phyloP scores from a whole-genome alignment of 2,888 invertebrate species.

The Netelia inedita region DNA sequence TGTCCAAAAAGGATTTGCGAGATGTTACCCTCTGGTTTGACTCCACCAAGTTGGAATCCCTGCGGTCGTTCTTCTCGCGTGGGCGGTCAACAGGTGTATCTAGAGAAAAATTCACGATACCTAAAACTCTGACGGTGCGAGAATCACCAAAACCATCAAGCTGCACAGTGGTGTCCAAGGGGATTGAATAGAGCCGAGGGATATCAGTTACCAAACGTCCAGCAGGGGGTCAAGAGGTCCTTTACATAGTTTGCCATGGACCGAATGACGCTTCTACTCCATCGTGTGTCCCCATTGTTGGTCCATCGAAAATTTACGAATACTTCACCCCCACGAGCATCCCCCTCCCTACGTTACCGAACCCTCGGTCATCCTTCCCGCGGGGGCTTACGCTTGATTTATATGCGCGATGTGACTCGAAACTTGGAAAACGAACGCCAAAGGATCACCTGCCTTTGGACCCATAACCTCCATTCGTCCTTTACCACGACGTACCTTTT shows the following conservation, averaged over 20 bases:
- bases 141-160: conserved; percentile 37
- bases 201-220: conserved; percentile 65
- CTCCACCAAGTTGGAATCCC: neutral
- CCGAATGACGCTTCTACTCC: conserved; percentile 35
- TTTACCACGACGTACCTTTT: conserved; percentile 36
- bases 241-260: neutral
- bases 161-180: conserved; percentile 17
- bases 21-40: neutral
- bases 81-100: conserved; percentile 62
- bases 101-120: neutral
- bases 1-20: conserved; percentile 15
- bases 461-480: conserved; percentile 19
- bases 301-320: conserved; percentile 75
- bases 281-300: conserved; percentile 73
- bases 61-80: conserved; percentile 48
- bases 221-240: conserved; percentile 34
- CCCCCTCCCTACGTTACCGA: conserved; percentile 2
- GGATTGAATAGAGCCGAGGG: conserved; percentile 28
- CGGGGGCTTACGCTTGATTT: conserved; percentile 73
- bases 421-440: neutral
- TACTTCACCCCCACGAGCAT: conserved; percentile 43
- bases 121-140: neutral
- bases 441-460: conserved; percentile 31
- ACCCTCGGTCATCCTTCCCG: conserved; percentile 62
- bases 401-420: conserved; percentile 62